Percentiles rank a stretch among this genome's conserved stretches.
Conservation (phyloP, 2,113 vertebrate species). For the Connochaetes taurinus region DNA sequence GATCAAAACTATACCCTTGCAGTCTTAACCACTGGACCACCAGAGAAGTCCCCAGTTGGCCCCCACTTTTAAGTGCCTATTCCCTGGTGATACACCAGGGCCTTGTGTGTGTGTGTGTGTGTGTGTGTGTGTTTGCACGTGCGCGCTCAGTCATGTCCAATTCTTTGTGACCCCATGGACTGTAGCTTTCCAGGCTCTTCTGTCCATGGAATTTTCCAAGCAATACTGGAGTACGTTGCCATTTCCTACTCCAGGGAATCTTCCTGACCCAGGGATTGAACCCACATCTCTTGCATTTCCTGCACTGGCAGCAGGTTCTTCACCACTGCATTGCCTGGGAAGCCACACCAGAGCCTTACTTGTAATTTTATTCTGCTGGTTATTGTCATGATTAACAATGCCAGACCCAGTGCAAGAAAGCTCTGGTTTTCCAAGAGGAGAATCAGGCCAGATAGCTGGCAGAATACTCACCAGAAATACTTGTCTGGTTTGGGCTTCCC, state of each 20-base stretch:
- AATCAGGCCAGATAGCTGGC: neutral
- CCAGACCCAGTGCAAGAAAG: neutral
- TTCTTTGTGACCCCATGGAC: neutral
- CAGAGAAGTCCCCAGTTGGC: neutral
- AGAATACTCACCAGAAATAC: constrained; percentile 89
- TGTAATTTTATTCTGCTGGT: neutral
- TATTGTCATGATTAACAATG: neutral
- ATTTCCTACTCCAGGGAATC: neutral
- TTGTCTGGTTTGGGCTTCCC: constrained; percentile 86
- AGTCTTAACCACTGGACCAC: neutral
- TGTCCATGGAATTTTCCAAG: neutral
- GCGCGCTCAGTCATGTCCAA: rapidly evolving
- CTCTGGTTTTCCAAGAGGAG: neutral
- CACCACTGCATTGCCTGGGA: neutral
- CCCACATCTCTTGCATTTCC: neutral
- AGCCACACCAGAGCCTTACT: neutral
- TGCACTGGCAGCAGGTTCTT: neutral
- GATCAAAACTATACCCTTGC: neutral
- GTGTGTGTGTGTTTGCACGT: rapidly evolving
- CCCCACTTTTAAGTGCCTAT: neutral
- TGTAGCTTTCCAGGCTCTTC: neutral
- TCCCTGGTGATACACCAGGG: neutral
- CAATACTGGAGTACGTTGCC: neutral
- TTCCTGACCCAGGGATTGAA: neutral
- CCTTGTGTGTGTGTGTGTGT: neutral